Base-by-base conservation (phyloP, 2,797 vertebrate genomes). In the Cossypha niveicapilla region DNA sequence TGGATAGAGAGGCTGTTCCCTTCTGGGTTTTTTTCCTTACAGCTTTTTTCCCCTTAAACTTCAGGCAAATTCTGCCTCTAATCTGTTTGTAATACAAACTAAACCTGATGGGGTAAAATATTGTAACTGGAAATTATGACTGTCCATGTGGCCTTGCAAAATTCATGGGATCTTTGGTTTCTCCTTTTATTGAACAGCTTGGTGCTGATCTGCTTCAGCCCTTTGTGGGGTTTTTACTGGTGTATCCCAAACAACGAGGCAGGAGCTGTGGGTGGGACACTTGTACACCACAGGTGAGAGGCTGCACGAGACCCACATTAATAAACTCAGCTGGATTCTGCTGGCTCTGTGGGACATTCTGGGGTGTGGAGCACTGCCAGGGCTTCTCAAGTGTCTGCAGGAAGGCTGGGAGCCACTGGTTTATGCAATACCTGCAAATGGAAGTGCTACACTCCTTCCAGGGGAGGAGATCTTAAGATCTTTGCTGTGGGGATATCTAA, bases 201-300 rank as follows among this genome's bases (percentile, higher is more conserved):
- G 56, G 10, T 74, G n/a, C 51, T 56, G 3, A 8, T 44, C 51
- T 83, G 42, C 72, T n/a, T 18, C 51, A 28, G 54, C 13, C 6
- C 28, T 57, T 35, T 10, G 0, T 4, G 53, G 50, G 30, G 11
- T 51, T 86, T 47, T 0, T 7, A 3, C 1, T 16, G 50, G 19
- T 3, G 0, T 2, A 10, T 53, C 73, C 88, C 54, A 48, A 65
- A 25, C 1, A 14, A 10, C 0, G 3, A 56, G 65, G 25, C n/a
- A 44, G 68, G 61, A 75, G 51, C 15, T 41, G 47, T 17, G 48
- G 16, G 35, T 25, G 48, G 56, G 61, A 24, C 44, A 27, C 16
- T 15, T 15, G 32, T 4, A 13, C n/a, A 3, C 8, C 41, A 11
- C 41, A 54, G 61, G 70, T 41, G 66, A 88, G 80, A 28, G 34